Evolutionary conservation across 2,888 invertebrate species (phyloP).

Genomic region (Corythucha ciliata): DNA sequence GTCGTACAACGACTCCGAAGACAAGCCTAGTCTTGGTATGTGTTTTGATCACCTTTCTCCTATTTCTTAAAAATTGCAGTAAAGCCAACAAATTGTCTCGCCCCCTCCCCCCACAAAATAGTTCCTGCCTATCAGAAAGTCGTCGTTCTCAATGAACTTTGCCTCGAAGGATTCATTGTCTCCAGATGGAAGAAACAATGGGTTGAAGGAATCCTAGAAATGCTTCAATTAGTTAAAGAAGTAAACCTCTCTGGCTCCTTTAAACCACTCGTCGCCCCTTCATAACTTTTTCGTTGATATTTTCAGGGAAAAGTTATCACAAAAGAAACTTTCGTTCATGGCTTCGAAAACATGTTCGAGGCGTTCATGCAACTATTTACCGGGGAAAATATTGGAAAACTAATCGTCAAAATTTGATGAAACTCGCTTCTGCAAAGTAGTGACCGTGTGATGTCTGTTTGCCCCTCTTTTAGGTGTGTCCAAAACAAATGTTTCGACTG

Average conservation of each 20-base stretch:
- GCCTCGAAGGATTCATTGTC: conserved; percentile 54
- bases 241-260: too few species aligned
- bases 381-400: conserved; percentile 63
- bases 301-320: conserved; percentile 57
- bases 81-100: not conserved
- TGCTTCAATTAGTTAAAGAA: too few species aligned
- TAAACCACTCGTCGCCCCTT: too few species aligned
- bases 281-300: too few species aligned
- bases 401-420: conserved; percentile 54
- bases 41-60: not conserved
- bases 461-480: too few species aligned
- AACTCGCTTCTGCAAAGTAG: too few species aligned
- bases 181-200: conserved; percentile 50
- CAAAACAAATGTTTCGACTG: too few species aligned
- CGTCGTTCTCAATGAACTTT: conserved; percentile 50
- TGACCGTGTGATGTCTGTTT: too few species aligned
- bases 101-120: conserved; percentile 30
- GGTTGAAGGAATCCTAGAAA: conserved; percentile 54
- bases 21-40: conserved; percentile 15
- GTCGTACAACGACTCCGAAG: conserved; percentile 48
- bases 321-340: conserved; percentile 57
- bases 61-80: not conserved
- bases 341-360: conserved; percentile 63
- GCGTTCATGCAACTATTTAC: conserved; percentile 55
- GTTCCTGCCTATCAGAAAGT: conserved; percentile 48